phyloP scores from a whole-genome alignment of 2,113 vertebrate species.

The Dolichotis patagonum region DNA sequence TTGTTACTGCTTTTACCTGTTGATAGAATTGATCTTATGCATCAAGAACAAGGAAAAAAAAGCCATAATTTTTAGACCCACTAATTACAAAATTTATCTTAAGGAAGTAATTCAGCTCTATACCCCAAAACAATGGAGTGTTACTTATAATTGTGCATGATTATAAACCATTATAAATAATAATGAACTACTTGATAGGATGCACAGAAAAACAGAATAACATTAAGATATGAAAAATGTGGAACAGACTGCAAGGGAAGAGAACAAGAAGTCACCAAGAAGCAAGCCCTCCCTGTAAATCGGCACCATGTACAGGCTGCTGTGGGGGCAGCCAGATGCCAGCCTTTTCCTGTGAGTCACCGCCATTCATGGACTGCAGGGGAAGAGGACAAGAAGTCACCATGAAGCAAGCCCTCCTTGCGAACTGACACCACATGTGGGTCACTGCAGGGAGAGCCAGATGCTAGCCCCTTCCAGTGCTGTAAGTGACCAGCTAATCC shows the following conservation, averaged over 20 bases:
- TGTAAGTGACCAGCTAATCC: no score
- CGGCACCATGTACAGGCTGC: no score
- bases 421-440: no score
- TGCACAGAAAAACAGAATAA: background rate
- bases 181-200: background rate
- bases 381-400: no score
- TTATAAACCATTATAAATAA: background rate
- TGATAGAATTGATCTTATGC: background rate
- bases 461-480: no score
- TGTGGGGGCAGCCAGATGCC: no score
- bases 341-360: no score
- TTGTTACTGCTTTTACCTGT: background rate
- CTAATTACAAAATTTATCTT: constrained; percentile 12
- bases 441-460: no score
- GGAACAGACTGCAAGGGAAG: background rate
- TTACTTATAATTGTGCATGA: background rate
- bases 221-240: background rate
- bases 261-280: no score
- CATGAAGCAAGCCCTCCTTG: no score
- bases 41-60: constrained; percentile 2
- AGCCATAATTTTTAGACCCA: background rate
- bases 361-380: no score
- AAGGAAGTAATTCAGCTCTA: background rate
- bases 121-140: background rate
- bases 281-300: no score